phyloP scores from a whole-genome alignment of 1,140 invertebrate species.

The Pseudachorutes palmiensis region DNA sequence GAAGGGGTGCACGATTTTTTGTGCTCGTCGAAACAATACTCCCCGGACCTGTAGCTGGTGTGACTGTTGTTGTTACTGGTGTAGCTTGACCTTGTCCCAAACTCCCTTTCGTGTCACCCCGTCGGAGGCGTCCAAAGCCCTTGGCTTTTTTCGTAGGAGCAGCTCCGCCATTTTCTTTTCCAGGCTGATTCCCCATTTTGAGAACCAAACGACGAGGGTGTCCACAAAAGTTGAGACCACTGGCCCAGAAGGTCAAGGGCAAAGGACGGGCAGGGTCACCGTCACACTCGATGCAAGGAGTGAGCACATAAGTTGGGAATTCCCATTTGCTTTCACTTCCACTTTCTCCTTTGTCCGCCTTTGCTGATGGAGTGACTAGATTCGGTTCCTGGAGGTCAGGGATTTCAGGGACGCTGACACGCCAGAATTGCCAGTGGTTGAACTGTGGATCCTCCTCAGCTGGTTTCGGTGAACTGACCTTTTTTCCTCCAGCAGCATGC shows the following conservation, averaged over 20 bases:
- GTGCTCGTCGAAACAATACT: no score
- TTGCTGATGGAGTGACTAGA: not conserved
- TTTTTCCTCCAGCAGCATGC: no score
- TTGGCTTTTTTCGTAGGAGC: slow-evolving; percentile 2
- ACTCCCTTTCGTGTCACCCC: slow-evolving; percentile 4
- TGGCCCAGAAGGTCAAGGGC: slow-evolving; percentile 6
- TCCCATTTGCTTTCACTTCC: not conserved
- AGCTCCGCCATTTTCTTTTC: slow-evolving; percentile 17
- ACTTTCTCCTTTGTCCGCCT: not conserved
- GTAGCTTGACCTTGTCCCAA: no score
- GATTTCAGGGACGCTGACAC: slow-evolving; percentile 7
- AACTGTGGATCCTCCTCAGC: slow-evolving; percentile 15
- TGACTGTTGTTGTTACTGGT: no score
- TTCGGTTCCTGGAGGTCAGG: not conserved
- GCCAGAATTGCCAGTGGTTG: slow-evolving; percentile 29
- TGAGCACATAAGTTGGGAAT: not conserved
- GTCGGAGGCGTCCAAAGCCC: not conserved
- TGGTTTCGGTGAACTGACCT: no score
- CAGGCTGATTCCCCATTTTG: slow-evolving; percentile 22
- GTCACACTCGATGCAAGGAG: not conserved
- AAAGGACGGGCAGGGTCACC: not conserved
- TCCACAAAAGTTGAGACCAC: slow-evolving; percentile 8
- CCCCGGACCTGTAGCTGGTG: no score
- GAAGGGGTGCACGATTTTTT: no score
- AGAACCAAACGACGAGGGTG: slow-evolving; percentile 8